Evolutionary conservation across 2,113 vertebrate genomes (phyloP).

Genomic region (Gymnocephalus cernua): DNA sequence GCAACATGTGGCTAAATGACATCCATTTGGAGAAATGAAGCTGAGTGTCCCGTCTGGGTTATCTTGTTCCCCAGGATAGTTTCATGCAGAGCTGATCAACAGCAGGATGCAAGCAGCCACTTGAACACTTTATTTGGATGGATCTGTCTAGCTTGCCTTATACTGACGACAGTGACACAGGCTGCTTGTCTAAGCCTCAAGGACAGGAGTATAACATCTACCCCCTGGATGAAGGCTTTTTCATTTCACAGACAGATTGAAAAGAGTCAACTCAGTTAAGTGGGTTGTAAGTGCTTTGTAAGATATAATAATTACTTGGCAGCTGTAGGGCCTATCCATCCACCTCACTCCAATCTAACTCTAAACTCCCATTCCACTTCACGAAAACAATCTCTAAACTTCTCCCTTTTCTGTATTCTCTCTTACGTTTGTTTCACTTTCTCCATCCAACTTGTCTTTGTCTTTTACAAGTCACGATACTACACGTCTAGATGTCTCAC

Average conservation of each 20-base stretch:
- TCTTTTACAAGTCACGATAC: neutral
- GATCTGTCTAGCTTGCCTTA: neutral
- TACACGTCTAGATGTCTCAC: neutral
- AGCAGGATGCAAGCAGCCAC: constrained; percentile 20
- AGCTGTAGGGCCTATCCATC: neutral
- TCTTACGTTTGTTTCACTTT: neutral
- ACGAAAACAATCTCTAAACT: neutral
- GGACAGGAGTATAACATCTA: neutral
- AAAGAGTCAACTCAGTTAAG: neutral
- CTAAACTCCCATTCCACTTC: neutral
- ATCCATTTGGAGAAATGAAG: constrained; percentile 47
- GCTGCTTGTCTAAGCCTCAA: constrained; percentile 3
- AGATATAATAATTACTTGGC: constrained; percentile 33
- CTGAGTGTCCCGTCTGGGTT: constrained; percentile 25
- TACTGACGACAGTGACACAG: neutral
- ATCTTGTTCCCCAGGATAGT: constrained; percentile 9
- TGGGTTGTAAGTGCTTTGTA: constrained; percentile 33
- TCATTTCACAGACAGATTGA: constrained; percentile 21
- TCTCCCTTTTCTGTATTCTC: neutral
- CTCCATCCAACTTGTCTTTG: neutral
- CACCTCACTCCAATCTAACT: constrained; percentile 1
- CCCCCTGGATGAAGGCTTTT: constrained; percentile 10
- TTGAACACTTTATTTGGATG: constrained; percentile 46
- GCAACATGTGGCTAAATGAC: constrained; percentile 37
- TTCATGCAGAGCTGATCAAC: constrained; percentile 18